Evolutionary conservation across 2,888 invertebrate species (phyloP).

Genomic region (Petrophora chlorosata): DNA sequence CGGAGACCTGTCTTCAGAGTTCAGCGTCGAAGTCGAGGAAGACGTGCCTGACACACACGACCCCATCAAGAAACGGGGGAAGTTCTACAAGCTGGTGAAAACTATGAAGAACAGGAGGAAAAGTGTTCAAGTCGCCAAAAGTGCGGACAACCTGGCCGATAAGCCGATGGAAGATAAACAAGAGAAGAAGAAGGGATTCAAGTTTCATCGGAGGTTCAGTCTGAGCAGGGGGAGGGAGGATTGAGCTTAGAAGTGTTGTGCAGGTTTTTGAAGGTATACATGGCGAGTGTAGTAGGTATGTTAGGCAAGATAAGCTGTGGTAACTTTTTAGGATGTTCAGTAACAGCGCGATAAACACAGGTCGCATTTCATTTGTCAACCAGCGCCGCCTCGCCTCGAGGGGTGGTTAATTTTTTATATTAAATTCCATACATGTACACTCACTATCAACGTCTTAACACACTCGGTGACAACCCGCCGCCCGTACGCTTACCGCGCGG

Average conservation of each 20-base stretch:
- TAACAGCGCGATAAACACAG: too few relatives aligned
- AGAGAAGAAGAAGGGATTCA: conserved; percentile 74
- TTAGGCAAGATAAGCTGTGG: too few relatives aligned
- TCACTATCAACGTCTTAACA: too few relatives aligned
- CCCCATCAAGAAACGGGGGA: conserved; percentile 68
- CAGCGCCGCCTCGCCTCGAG: too few relatives aligned
- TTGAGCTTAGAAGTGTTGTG: conserved; percentile 54
- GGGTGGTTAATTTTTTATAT: too few relatives aligned
- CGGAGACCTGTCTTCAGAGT: conserved; percentile 78
- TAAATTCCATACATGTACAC: too few relatives aligned
- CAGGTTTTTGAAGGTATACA: conserved; percentile 23
- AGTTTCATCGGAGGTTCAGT: conserved; percentile 76
- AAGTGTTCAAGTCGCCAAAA: conserved; percentile 78
- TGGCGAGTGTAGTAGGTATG: conserved; percentile 18
- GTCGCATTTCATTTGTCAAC: too few relatives aligned
- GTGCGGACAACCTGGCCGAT: conserved; percentile 70
- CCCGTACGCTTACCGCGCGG: too few relatives aligned
- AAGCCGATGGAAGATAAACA: conserved; percentile 63
- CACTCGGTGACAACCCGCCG: too few relatives aligned
- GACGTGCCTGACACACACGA: conserved; percentile 64
- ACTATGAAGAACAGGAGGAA: conserved; percentile 79
- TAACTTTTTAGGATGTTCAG: too few relatives aligned
- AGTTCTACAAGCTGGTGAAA: conserved; percentile 75
- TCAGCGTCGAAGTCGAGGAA: conserved; percentile 77
- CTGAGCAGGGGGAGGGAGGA: conserved; percentile 74